A percentile compares a stretch with the other conserved stretches of the same genome.
These are phyloP conservation scores for Platygyra sinensis DNA, from an alignment of 64 coral and sea anemone genomes.

Conservation along the genomic window DNA sequence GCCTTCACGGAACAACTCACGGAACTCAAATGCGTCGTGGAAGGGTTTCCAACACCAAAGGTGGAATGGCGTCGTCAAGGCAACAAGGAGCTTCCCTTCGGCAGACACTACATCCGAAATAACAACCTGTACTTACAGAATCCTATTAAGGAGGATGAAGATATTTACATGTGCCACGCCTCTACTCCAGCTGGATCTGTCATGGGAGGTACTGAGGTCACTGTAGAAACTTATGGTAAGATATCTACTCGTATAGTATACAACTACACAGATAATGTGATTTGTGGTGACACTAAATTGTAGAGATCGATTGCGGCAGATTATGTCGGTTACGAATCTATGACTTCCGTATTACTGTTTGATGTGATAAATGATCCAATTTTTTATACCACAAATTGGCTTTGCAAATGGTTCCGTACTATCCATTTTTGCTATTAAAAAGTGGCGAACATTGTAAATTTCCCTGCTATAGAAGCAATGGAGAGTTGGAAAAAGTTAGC, in stretches of 20 bases:
- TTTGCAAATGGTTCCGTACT: too few species aligned
- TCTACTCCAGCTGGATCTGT: constrained; percentile 40
- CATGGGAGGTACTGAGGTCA: constrained; percentile 38
- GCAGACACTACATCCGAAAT: constrained; percentile 34
- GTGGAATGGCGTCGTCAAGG: constrained; percentile 49
- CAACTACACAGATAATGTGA: too few species aligned
- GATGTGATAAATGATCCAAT: too few species aligned
- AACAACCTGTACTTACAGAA: constrained; percentile 39
- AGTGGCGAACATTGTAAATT: too few species aligned
- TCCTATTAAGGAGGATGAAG: constrained; percentile 52
- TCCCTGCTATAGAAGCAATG: too few species aligned
- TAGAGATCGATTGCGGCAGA: too few species aligned
- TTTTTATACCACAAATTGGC: too few species aligned
- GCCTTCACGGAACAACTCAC: constrained; percentile 38
- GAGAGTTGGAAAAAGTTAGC: too few species aligned
- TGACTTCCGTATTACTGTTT: too few species aligned
- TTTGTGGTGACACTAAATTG: too few species aligned
- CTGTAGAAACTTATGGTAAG: constrained; percentile 36
- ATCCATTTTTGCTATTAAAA: too few species aligned
- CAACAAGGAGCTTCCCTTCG: constrained; percentile 31
- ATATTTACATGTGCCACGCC: constrained; percentile 57
- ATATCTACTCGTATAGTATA: not conserved
- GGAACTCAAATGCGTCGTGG: constrained; percentile 39
- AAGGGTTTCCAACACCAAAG: constrained; percentile 32
- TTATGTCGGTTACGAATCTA: too few species aligned